Conservation (phyloP, 1,140 invertebrate species). For the Paralvinella palmiformis region DNA sequence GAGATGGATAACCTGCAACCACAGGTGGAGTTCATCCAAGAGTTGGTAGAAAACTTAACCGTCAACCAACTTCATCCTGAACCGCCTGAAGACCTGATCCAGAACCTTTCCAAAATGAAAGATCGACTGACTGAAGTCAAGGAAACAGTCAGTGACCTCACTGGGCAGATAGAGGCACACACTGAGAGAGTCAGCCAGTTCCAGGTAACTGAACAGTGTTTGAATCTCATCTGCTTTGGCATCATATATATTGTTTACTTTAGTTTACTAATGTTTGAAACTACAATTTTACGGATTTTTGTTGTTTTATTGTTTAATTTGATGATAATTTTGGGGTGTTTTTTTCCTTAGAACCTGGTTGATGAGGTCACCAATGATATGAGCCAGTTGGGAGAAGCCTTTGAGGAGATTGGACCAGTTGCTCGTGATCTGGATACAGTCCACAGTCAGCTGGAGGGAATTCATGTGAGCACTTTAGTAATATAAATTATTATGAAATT, state of each 20-base stretch:
- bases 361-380: not conserved
- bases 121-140: constrained; percentile 74
- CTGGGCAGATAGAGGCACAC: constrained; percentile 75
- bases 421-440: not conserved
- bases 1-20: constrained; percentile 64
- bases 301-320: too few species aligned
- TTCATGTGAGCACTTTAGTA: not conserved
- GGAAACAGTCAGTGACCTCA: constrained; percentile 69
- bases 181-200: constrained; percentile 61
- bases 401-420: not conserved
- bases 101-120: constrained; percentile 68
- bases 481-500: too few species aligned
- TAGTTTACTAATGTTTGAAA: too few species aligned
- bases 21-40: constrained; percentile 61
- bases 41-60: constrained; percentile 68
- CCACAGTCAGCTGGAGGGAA: not conserved
- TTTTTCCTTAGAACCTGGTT: not conserved
- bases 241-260: not conserved
- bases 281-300: too few species aligned
- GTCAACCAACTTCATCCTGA: constrained; percentile 59
- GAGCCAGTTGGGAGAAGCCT: not conserved
- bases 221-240: not conserved
- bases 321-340: not conserved
- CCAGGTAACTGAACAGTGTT: constrained; percentile 69
- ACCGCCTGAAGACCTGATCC: constrained; percentile 68